Evolutionary conservation across 2,797 vertebrate species (phyloP).

Genomic region (Lutjanus campechanus): DNA sequence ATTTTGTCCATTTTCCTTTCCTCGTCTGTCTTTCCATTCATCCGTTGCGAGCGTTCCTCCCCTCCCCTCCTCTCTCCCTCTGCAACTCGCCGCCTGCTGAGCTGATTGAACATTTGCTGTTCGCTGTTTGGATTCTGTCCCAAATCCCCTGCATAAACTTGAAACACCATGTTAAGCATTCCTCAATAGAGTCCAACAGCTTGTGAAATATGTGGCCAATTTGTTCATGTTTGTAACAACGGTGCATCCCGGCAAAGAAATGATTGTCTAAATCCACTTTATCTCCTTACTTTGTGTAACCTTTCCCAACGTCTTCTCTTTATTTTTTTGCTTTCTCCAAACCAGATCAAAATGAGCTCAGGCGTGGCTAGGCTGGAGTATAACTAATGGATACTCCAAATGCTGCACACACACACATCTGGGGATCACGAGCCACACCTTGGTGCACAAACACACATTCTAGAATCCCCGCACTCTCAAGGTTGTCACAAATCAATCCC

Average conservation of each 20-base stretch:
- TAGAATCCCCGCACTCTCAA: constrained; percentile 43
- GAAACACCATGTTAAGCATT: constrained; percentile 65
- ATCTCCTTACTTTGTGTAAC: constrained; percentile 68
- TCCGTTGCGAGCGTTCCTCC: constrained; percentile 9
- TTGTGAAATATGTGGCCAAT: constrained; percentile 70
- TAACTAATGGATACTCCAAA: constrained; percentile 45
- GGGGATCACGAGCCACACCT: neutral
- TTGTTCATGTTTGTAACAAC: constrained; percentile 66
- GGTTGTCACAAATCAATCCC: constrained; percentile 71
- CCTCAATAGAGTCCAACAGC: constrained; percentile 62
- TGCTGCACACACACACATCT: neutral
- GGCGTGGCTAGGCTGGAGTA: constrained; percentile 37
- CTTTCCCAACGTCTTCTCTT: constrained; percentile 64
- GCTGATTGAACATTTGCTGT: constrained; percentile 73
- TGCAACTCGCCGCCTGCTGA: constrained; percentile 50
- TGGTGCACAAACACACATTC: constrained; percentile 4
- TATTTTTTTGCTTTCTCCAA: neutral
- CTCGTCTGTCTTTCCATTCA: constrained; percentile 37
- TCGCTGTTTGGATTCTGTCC: constrained; percentile 71
- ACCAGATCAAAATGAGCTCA: constrained; percentile 66
- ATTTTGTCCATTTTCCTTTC: constrained; percentile 39
- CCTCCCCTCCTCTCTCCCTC: constrained; percentile 8
- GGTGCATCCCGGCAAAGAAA: constrained; percentile 50
- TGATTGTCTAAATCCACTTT: constrained; percentile 67
- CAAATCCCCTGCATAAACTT: constrained; percentile 68